These are phyloP conservation scores for Drosophila kanekoi DNA, from an alignment of 2,888 invertebrate species.

Conservation along the genomic window DNA sequence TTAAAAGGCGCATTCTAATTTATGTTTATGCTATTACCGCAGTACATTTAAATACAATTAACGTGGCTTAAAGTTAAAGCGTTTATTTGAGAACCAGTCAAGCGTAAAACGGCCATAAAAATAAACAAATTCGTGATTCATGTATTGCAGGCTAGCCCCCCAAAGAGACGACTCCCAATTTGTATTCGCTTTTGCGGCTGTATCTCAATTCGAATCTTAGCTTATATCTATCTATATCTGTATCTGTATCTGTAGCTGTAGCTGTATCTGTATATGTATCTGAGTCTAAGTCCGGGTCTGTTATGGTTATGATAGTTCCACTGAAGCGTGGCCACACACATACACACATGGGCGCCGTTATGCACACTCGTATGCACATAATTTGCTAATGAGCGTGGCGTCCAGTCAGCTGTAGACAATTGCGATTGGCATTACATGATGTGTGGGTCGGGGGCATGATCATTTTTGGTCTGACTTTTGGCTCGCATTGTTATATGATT, in stretches of 20 bases:
- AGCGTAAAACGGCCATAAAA: conserved; percentile 52
- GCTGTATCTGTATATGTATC: too few relatives aligned
- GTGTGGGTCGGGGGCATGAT: conserved; percentile 49
- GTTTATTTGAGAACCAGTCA: conserved; percentile 39
- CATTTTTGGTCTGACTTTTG: conserved; percentile 67
- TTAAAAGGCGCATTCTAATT: conserved; percentile 61
- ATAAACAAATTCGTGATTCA: conserved; percentile 55
- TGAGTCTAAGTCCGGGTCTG: conserved; percentile 35
- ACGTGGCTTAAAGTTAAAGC: conserved; percentile 33
- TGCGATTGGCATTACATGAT: conserved; percentile 59
- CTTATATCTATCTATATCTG: conserved; percentile 25
- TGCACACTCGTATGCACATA: conserved; percentile 39
- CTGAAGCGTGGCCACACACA: conserved; percentile 44
- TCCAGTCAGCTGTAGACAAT: conserved; percentile 72
- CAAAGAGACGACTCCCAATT: conserved; percentile 48
- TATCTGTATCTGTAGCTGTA: conserved; percentile 13
- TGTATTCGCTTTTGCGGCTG: too few relatives aligned
- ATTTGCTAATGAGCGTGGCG: conserved; percentile 68
- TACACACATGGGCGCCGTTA: not conserved
- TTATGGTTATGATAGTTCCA: conserved; percentile 15
- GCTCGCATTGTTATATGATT: conserved; percentile 74
- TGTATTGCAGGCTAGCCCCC: conserved; percentile 24
- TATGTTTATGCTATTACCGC: conserved; percentile 47
- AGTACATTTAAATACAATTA: conserved; percentile 63
- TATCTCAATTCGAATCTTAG: conserved; percentile 32